Conservation (phyloP, 2,113 vertebrate genomes). For the Ellobius talpinus region DNA sequence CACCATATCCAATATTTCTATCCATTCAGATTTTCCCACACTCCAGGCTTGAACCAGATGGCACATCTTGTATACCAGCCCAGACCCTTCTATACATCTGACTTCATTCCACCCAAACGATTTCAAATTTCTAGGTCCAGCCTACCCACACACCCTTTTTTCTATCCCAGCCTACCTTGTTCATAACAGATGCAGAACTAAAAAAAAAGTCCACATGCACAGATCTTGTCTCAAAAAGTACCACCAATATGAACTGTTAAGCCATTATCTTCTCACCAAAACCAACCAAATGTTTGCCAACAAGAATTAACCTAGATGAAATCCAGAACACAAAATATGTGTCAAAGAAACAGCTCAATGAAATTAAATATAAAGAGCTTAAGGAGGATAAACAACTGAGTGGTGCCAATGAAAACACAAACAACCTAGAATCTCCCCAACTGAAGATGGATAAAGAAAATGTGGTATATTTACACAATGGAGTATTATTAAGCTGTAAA, state of each 20-base stretch:
- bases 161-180: background rate
- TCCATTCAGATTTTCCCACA: background rate
- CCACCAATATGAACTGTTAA: background rate
- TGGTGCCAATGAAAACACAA: background rate
- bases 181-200: background rate
- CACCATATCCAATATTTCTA: background rate
- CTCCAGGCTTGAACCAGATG: background rate
- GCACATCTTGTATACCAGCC: background rate
- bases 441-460: no score
- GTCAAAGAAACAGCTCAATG: background rate
- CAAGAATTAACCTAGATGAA: background rate
- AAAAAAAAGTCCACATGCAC: background rate
- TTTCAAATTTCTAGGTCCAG: background rate
- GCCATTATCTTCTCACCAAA: background rate
- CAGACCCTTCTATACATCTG: background rate
- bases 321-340: background rate
- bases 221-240: background rate
- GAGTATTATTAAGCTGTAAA: no score
- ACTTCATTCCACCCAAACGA: background rate
- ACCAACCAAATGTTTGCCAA: background rate
- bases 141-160: background rate
- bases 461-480: no score
- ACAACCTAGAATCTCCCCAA: no score
- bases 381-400: background rate
- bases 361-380: background rate